Evolutionary conservation across 2,113 vertebrate species (phyloP).

Genomic region (Camelus bactrianus): DNA sequence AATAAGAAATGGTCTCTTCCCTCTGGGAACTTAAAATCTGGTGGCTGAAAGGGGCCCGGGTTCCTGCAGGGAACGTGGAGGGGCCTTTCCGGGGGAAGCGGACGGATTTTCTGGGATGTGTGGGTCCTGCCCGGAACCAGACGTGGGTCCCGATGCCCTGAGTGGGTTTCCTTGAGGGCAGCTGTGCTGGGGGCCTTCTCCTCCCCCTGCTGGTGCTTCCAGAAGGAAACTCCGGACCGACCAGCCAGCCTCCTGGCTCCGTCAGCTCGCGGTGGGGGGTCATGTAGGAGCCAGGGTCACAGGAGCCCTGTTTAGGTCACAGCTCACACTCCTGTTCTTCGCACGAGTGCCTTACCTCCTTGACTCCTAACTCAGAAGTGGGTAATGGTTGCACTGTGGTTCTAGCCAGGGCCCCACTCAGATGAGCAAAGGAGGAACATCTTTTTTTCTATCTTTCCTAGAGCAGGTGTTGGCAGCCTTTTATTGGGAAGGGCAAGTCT

Average conservation of each 20-base stretch:
- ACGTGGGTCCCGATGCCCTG: no score
- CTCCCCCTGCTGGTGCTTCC: background rate
- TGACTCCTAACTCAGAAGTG: background rate
- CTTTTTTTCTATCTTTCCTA: background rate
- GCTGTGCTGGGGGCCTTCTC: background rate
- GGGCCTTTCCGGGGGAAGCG: fast-evolving
- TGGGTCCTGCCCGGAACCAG: background rate
- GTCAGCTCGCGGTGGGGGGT: no score
- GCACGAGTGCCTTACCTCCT: background rate
- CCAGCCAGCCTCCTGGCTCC: background rate
- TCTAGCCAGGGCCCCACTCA: background rate
- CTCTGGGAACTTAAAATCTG: background rate
- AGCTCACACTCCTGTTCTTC: background rate
- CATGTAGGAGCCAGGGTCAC: background rate
- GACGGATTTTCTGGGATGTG: background rate
- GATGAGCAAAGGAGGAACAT: background rate
- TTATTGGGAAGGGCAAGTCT: background rate
- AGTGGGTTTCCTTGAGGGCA: background rate
- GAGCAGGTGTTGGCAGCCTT: background rate
- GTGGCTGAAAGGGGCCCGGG: background rate
- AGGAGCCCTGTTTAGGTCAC: background rate
- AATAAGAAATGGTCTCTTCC: background rate
- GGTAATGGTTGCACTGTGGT: fast-evolving
- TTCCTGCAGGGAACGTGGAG: no score
- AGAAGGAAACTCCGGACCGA: background rate